These are phyloP conservation scores for Serrognathus titanus DNA, from an alignment of 2,888 invertebrate genomes.

Conservation along the genomic window DNA sequence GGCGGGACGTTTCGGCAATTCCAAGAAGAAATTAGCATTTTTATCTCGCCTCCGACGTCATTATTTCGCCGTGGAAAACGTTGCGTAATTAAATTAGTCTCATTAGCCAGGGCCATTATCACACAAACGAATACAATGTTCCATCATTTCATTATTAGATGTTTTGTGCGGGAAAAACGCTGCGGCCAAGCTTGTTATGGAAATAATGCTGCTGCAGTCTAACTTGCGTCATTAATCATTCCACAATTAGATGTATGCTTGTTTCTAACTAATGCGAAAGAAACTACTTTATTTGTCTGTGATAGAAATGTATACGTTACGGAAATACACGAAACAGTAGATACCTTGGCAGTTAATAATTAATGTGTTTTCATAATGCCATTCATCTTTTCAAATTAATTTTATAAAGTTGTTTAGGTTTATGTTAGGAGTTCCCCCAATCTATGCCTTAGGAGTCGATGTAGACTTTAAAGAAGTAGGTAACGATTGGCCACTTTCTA, in stretches of 20 bases:
- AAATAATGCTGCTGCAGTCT: not conserved
- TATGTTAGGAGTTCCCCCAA: too few species aligned
- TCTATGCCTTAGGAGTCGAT: too few species aligned
- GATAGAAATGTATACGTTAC: too few species aligned
- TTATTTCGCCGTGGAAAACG: conserved; percentile 1
- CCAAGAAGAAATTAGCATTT: conserved; percentile 5
- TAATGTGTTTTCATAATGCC: too few species aligned
- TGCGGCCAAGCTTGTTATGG: not conserved
- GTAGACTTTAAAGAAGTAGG: too few species aligned
- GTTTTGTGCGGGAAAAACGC: not conserved
- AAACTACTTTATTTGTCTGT: too few species aligned
- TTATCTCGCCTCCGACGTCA: not conserved
- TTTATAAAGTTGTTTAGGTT: too few species aligned
- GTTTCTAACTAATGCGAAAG: too few species aligned
- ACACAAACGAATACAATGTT: not conserved
- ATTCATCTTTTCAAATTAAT: too few species aligned
- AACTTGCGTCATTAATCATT: conserved; percentile 2
- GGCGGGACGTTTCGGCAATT: not conserved
- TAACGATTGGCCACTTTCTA: too few species aligned
- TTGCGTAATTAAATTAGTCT: conserved; percentile 11
- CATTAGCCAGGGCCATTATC: conserved; percentile 5
- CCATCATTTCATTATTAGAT: not conserved
- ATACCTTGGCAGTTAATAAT: too few species aligned
- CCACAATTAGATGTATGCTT: not conserved
- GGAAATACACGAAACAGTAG: too few species aligned